A percentile compares a stretch with the other conserved stretches of the same genome.
These are phyloP conservation scores for Sceloporus undulatus DNA, from an alignment of 2,113 vertebrate genomes.

Conservation along the genomic window DNA sequence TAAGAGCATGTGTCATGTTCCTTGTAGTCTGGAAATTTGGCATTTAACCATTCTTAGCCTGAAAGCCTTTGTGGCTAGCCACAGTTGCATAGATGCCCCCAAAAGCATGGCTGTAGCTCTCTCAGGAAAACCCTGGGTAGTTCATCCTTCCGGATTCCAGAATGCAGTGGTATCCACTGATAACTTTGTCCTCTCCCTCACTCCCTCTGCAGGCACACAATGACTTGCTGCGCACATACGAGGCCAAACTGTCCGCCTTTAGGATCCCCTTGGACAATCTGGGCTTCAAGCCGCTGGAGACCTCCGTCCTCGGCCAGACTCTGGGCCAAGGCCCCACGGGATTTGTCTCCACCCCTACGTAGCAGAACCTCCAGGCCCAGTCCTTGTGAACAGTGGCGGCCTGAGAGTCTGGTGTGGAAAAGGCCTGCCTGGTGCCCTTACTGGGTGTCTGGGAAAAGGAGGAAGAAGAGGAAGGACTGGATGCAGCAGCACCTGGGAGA, in stretches of 20 bases:
- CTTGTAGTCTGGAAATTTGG: neutral
- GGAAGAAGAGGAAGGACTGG: neutral
- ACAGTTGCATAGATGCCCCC: no score
- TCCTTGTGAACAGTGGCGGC: neutral
- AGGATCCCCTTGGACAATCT: conserved; percentile 84
- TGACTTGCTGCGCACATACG: conserved; percentile 81
- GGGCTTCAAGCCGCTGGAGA: conserved; percentile 83
- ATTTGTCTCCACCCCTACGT: conserved; percentile 76
- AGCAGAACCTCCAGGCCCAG: conserved; percentile 1
- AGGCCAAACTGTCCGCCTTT: conserved; percentile 80
- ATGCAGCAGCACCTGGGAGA: neutral
- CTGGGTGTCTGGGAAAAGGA: no score
- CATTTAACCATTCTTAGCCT: no score
- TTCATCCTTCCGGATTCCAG: no score
- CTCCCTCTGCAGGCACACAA: conserved; percentile 82
- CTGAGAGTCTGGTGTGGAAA: rapidly evolving
- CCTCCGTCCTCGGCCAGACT: conserved; percentile 60
- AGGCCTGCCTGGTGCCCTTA: neutral
- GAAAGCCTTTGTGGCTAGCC: neutral
- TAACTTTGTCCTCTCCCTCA: neutral
- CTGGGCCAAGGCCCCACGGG: conserved; percentile 82
- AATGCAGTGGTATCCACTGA: neutral
- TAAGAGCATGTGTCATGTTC: conserved; percentile 56
- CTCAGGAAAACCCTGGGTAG: no score
- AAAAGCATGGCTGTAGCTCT: no score